Percentiles rank a stretch among this genome's conserved stretches.
phyloP scores from a whole-genome alignment of 1,140 invertebrate genomes.

The Bombus balteatus region DNA sequence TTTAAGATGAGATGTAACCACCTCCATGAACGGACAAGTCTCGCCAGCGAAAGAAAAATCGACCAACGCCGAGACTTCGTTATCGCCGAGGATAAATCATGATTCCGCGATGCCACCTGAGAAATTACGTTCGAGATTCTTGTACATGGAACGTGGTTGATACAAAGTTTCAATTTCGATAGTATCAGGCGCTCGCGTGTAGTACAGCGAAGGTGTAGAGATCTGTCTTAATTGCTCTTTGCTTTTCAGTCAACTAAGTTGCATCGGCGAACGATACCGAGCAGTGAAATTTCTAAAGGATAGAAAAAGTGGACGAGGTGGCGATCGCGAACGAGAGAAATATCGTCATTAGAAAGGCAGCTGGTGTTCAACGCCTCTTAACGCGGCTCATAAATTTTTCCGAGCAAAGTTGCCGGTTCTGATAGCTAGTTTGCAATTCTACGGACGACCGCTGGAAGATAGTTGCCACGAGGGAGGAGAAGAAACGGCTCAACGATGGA shows the following conservation, averaged over 20 bases:
- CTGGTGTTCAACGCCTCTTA: slow-evolving; percentile 20
- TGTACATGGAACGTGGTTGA: background rate
- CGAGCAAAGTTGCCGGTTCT: slow-evolving; percentile 17
- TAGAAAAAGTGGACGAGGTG: too few relatives aligned
- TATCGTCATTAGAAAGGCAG: slow-evolving; percentile 8
- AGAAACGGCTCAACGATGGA: slow-evolving; percentile 26
- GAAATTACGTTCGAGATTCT: background rate
- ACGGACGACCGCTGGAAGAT: slow-evolving; percentile 40
- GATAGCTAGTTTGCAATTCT: slow-evolving; percentile 48
- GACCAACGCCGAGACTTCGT: background rate
- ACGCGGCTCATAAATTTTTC: slow-evolving; percentile 46
- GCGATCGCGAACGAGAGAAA: background rate
- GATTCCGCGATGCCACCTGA: background rate
- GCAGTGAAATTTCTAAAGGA: background rate
- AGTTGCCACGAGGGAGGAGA: slow-evolving; percentile 15
- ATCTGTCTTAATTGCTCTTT: background rate
- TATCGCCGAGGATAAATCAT: background rate
- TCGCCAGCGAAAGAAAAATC: background rate
- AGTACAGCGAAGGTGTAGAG: background rate
- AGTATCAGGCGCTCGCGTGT: background rate
- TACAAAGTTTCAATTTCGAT: background rate
- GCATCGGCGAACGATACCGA: too few relatives aligned
- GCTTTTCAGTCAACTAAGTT: background rate
- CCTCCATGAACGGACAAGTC: background rate
- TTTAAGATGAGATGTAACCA: background rate